Conservation (phyloP, 1,140 invertebrate genomes). For the Neodiprion pinetum region DNA sequence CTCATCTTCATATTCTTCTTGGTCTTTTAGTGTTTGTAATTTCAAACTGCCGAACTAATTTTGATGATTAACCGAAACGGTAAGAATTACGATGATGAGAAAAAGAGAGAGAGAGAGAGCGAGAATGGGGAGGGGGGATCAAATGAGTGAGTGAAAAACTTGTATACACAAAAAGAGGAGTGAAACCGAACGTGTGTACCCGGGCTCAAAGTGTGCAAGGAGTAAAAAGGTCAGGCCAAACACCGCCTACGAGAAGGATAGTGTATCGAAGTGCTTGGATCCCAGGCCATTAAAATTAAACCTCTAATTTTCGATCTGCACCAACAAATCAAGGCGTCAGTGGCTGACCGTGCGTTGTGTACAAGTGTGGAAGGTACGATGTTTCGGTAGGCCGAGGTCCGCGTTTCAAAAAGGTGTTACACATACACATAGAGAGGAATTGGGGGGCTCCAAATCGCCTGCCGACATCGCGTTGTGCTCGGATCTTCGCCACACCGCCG, state of each 20-base stretch:
- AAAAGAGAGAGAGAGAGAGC: too few relatives aligned
- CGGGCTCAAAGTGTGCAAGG: too few relatives aligned
- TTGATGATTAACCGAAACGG: too few relatives aligned
- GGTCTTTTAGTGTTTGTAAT: not conserved
- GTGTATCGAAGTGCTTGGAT: not conserved
- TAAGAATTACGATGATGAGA: too few relatives aligned
- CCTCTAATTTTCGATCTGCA: slow-evolving; percentile 2
- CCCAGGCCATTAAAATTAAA: slow-evolving; percentile 3
- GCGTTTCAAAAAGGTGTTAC: not conserved
- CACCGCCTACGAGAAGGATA: not conserved
- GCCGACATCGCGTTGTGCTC: not conserved
- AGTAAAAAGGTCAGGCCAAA: slow-evolving; percentile 1
- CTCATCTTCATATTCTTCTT: not conserved
- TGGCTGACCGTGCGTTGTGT: too few relatives aligned
- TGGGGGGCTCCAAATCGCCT: not conserved
- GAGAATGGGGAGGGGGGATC: too few relatives aligned
- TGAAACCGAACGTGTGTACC: too few relatives aligned
- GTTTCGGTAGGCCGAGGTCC: not conserved
- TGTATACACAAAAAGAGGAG: too few relatives aligned
- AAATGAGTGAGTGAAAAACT: too few relatives aligned
- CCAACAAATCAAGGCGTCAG: slow-evolving; percentile 2
- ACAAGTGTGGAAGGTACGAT: too few relatives aligned
- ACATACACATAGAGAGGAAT: not conserved
- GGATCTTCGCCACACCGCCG: not conserved
- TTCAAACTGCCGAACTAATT: too few relatives aligned